Conservation (phyloP, 2,888 invertebrate genomes). For the Julus scanicus region DNA sequence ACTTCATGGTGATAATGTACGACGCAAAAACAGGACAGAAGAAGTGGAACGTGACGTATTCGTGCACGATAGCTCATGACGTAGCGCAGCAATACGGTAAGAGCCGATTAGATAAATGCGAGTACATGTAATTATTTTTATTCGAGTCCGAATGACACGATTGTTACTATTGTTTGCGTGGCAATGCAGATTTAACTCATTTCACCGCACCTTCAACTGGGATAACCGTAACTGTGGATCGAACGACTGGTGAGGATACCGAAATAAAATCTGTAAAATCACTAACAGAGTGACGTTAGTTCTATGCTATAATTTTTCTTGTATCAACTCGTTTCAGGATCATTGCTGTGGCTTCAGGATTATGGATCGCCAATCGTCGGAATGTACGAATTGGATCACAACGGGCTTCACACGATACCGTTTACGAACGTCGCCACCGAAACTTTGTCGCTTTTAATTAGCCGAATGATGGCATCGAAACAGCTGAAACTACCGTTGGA, state of each 20-base stretch:
- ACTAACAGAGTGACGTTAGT: too few relatives aligned
- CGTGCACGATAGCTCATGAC: conserved; percentile 77
- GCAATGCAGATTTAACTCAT: conserved; percentile 81
- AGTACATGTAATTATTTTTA: too few relatives aligned
- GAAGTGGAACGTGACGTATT: conserved; percentile 96
- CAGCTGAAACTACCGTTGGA: background rate
- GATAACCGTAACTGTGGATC: conserved; percentile 84
- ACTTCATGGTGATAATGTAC: conserved; percentile 94
- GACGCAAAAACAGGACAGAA: conserved; percentile 80
- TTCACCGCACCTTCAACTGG: conserved; percentile 92
- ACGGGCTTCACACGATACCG: conserved; percentile 82
- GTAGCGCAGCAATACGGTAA: conserved; percentile 84
- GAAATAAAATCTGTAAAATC: too few relatives aligned
- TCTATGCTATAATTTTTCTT: too few relatives aligned
- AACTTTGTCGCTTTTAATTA: conserved; percentile 70
- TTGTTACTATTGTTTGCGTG: too few relatives aligned
- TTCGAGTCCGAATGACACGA: too few relatives aligned
- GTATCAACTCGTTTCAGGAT: conserved; percentile 67
- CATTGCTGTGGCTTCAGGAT: conserved; percentile 86
- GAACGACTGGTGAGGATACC: conserved; percentile 74
- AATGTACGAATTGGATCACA: conserved; percentile 73
- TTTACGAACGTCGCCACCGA: conserved; percentile 90
- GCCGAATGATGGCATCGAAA: conserved; percentile 3
- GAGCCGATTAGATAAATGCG: too few relatives aligned
- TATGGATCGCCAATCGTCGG: conserved; percentile 91